phyloP scores from a whole-genome alignment of 2,888 invertebrate genomes.

The Aphidoletes aphidimyza region DNA sequence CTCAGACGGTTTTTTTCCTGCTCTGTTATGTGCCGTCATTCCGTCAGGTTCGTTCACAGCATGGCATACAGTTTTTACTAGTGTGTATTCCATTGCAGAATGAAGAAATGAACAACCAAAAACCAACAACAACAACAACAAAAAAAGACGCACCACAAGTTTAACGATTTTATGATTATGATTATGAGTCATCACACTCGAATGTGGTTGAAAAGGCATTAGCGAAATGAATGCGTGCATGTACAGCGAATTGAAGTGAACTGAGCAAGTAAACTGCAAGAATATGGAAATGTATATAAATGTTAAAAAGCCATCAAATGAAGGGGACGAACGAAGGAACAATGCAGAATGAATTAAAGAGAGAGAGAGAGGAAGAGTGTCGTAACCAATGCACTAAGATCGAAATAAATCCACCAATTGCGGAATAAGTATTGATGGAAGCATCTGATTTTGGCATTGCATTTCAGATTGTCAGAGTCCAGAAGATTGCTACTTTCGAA shows the following conservation, averaged over 20 bases:
- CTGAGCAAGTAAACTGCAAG: not conserved
- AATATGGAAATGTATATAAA: slow-evolving; percentile 35
- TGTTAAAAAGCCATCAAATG: slow-evolving; percentile 44
- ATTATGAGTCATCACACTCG: slow-evolving; percentile 11
- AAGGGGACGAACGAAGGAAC: not conserved
- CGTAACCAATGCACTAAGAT: not conserved
- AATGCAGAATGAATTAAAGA: no score
- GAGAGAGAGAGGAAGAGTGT: not conserved
- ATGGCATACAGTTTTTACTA: not conserved
- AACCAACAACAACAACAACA: no score
- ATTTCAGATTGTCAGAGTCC: not conserved
- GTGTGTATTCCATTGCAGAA: not conserved
- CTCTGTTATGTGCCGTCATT: not conserved
- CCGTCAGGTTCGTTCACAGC: not conserved
- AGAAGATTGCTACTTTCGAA: not conserved
- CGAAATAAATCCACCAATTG: slow-evolving; percentile 9
- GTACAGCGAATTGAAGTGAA: not conserved
- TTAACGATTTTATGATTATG: slow-evolving; percentile 46
- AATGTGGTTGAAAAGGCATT: slow-evolving; percentile 18
- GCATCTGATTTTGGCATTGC: not conserved
- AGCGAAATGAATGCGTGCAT: not conserved
- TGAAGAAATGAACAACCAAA: no score
- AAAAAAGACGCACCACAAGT: not conserved
- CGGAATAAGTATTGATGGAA: slow-evolving; percentile 17
- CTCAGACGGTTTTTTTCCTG: not conserved